Conservation (phyloP, 2,888 invertebrate genomes). For the Parochlus steinenii region DNA sequence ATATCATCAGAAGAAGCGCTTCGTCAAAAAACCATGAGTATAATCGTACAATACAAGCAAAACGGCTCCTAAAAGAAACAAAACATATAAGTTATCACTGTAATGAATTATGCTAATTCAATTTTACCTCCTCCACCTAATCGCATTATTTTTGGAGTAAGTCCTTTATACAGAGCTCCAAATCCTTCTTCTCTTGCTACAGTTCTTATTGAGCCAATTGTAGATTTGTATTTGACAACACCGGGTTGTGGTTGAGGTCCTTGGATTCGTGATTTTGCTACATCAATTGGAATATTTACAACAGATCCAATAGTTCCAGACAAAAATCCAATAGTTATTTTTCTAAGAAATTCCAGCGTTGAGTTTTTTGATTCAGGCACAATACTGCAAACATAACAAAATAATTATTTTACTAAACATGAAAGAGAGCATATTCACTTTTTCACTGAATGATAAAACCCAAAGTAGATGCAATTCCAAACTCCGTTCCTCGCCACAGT, state of each 20-base stretch:
- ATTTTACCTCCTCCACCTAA: no score
- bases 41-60: no score
- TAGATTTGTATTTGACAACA: conserved; percentile 60
- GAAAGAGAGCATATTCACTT: conserved; percentile 16
- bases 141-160: conserved; percentile 77
- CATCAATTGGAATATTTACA: conserved; percentile 89
- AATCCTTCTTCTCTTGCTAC: conserved; percentile 82
- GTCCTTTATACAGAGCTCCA: conserved; percentile 77
- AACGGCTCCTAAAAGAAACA: no score
- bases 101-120: no score
- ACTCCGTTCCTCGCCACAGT: conserved; percentile 79
- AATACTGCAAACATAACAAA: conserved; percentile 11
- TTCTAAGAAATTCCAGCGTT: conserved; percentile 49
- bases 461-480: conserved; percentile 90
- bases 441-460: conserved; percentile 86
- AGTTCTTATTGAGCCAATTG: conserved; percentile 49
- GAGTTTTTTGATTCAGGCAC: conserved; percentile 37
- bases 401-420: conserved; percentile 2
- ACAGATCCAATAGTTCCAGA: conserved; percentile 78
- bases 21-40: no score
- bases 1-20: no score
- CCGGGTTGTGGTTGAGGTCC: conserved; percentile 68
- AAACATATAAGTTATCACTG: no score
- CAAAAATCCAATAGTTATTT: conserved; percentile 68
- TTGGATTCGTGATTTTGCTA: conserved; percentile 89